Conservation (phyloP, 2,113 vertebrate genomes). For the Pleuronectes platessa region DNA sequence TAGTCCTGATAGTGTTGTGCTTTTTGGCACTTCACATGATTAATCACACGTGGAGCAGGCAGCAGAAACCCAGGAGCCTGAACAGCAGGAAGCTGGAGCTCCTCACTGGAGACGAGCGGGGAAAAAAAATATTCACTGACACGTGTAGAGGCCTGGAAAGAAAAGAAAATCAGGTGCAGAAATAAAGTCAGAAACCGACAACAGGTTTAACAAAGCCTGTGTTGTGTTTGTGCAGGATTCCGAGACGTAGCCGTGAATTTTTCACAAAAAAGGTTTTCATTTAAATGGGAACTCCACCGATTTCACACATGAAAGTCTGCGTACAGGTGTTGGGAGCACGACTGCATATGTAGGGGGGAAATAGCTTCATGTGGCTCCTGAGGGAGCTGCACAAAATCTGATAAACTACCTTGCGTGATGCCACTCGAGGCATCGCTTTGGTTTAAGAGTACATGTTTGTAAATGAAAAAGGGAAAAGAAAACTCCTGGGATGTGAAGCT, state of each 20-base stretch:
- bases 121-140: conserved; percentile 39
- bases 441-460: not conserved
- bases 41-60: conserved; percentile 74
- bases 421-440: not conserved
- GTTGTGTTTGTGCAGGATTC: conserved; percentile 9
- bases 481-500: not conserved
- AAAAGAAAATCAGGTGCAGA: not conserved
- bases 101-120: conserved; percentile 44
- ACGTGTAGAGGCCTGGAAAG: conserved; percentile 15
- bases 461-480: not conserved
- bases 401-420: not conserved
- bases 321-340: not conserved
- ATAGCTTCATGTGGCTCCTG: not conserved
- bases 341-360: not conserved
- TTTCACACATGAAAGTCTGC: conserved; percentile 11
- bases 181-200: conserved; percentile 31
- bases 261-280: not conserved
- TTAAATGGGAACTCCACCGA: not conserved
- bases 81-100: conserved; percentile 55
- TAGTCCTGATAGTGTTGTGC: conserved; percentile 70
- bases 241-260: conserved; percentile 16
- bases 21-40: conserved; percentile 78
- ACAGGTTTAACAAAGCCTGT: conserved; percentile 7
- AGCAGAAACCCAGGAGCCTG: conserved; percentile 53
- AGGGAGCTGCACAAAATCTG: not conserved